Conservation (phyloP, 2,113 vertebrate species). For the Engraulis encrasicolus region DNA sequence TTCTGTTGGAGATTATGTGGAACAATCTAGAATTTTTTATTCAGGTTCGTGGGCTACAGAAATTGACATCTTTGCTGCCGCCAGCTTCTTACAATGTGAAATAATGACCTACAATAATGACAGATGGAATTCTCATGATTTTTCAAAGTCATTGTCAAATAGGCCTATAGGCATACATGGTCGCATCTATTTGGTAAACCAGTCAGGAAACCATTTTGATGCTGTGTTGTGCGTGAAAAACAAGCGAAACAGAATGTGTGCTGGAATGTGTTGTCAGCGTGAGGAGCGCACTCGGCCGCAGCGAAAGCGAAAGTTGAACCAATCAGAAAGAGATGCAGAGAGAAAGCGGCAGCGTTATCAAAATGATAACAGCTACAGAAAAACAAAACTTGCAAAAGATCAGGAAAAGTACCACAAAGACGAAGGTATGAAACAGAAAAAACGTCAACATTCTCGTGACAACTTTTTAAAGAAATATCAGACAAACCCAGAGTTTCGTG, state of each 20-base stretch:
- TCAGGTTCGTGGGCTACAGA: constrained; percentile 25
- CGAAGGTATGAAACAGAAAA: neutral
- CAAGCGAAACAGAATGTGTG: constrained; percentile 14
- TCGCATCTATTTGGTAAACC: constrained; percentile 19
- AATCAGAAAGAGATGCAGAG: neutral
- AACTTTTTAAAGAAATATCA: neutral
- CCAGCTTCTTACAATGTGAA: neutral
- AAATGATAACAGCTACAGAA: neutral
- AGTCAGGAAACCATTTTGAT: constrained; percentile 21
- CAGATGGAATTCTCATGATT: neutral
- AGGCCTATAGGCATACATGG: too few species aligned
- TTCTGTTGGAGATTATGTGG: neutral
- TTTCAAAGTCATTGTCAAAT: neutral
- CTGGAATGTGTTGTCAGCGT: neutral
- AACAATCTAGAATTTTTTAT: neutral
- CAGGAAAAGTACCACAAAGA: neutral
- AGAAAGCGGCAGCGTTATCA: constrained; percentile 5
- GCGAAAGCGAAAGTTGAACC: neutral
- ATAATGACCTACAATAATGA: neutral
- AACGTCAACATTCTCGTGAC: neutral
- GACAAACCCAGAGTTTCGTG: neutral
- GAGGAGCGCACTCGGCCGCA: neutral
- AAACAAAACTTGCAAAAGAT: neutral
- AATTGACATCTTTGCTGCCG: constrained; percentile 27
- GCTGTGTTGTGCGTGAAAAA: constrained; percentile 20